Percentiles rank a stretch among this genome's conserved stretches.
Conservation (phyloP, 1,140 invertebrate genomes). For the Leptopilina boulardi region DNA sequence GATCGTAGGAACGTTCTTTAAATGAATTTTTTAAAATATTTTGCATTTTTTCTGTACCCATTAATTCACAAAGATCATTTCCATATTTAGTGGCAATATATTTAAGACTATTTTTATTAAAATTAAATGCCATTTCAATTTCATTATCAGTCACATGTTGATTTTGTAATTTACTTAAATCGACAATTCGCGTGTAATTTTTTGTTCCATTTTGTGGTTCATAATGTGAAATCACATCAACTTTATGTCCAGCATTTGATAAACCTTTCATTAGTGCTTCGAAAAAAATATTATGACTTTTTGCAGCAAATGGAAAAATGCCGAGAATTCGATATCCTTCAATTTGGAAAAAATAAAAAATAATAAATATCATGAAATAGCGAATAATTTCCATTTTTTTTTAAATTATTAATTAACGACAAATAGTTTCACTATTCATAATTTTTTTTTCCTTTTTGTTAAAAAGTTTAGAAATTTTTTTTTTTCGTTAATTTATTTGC, state of each 20-base stretch:
- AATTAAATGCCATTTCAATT: conserved; percentile 35
- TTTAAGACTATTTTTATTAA: conserved; percentile 38
- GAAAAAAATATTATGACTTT: conserved; percentile 74
- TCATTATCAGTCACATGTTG: conserved; percentile 42
- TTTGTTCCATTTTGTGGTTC: conserved; percentile 62
- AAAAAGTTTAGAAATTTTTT: not conserved
- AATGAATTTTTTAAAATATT: conserved; percentile 50
- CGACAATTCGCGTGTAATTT: conserved; percentile 59
- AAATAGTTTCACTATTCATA: not conserved
- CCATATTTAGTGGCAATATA: conserved; percentile 43
- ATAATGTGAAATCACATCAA: conserved; percentile 66
- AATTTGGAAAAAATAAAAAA: not conserved
- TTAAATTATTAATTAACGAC: not conserved
- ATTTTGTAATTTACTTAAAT: conserved; percentile 50
- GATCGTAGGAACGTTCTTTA: conserved; percentile 50
- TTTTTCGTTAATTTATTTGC: not conserved
- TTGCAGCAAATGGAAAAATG: conserved; percentile 71
- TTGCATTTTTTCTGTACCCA: conserved; percentile 51
- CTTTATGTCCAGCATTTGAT: conserved; percentile 73
- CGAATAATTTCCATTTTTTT: not conserved
- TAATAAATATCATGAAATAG: not conserved
- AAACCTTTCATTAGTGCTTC: conserved; percentile 71
- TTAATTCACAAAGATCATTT: conserved; percentile 52
- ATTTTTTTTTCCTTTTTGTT: not conserved
- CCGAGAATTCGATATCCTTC: conserved; percentile 68